Conservation (phyloP, 2,113 vertebrate species). For the Chamaetylas fuelleborni region DNA sequence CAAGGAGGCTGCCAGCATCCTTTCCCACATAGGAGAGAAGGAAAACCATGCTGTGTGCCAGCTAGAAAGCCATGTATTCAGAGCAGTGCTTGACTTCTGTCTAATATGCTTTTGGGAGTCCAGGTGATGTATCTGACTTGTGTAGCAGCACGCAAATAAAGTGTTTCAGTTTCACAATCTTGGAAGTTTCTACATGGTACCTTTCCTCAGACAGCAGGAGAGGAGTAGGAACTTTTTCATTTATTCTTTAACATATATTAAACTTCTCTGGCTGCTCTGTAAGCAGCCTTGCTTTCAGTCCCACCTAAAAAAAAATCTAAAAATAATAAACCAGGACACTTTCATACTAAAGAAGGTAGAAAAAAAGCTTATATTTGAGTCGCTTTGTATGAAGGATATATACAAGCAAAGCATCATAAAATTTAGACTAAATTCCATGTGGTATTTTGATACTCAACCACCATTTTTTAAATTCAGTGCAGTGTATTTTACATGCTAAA, state of each 20-base stretch:
- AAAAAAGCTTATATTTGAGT: not conserved
- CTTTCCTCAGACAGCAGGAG: not conserved
- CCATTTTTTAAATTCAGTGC: not conserved
- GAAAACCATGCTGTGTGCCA: not conserved
- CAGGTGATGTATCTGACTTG: not conserved
- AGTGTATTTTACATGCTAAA: not conserved
- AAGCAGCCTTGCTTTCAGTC: not conserved
- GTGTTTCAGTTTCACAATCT: not conserved
- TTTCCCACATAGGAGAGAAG: not conserved
- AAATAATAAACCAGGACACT: not conserved
- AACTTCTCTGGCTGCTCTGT: not conserved
- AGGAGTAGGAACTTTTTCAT: not conserved
- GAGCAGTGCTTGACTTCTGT: not conserved
- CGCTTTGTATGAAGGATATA: not conserved
- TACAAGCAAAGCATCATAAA: not conserved
- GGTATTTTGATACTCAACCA: not conserved
- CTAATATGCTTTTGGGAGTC: not conserved
- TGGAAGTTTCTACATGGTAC: not conserved
- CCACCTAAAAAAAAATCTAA: not conserved
- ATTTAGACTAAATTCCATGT: not conserved
- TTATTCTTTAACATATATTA: not conserved
- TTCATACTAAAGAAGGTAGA: not conserved
- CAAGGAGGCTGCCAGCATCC: fast-evolving
- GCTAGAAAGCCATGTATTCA: not conserved
- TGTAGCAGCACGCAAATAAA: not conserved